phyloP scores from a whole-genome alignment of 2,888 invertebrate species.

The Fabriciana adippe region DNA sequence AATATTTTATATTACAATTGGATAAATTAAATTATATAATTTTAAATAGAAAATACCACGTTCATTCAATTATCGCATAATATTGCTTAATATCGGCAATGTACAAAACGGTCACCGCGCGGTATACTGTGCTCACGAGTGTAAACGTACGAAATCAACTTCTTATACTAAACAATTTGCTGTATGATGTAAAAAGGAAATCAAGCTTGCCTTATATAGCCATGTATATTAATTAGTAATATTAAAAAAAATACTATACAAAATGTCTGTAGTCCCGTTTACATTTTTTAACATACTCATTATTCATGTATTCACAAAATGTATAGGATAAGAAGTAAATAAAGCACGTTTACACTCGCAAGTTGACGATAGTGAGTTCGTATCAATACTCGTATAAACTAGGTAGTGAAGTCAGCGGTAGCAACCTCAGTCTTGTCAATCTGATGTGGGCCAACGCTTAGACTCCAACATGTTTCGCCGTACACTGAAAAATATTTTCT shows the following conservation, averaged over 20 bases:
- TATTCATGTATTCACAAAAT: not conserved
- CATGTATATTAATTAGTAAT: slow-evolving; percentile 6
- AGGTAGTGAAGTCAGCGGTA: slow-evolving; percentile 70
- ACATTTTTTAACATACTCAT: slow-evolving; percentile 3
- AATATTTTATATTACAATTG: slow-evolving; percentile 14
- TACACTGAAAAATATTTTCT: slow-evolving; percentile 52
- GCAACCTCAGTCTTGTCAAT: slow-evolving; percentile 79
- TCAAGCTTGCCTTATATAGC: not conserved
- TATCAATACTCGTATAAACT: slow-evolving; percentile 68
- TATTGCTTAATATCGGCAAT: slow-evolving; percentile 49
- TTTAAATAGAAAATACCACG: slow-evolving; percentile 34
- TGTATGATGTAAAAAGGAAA: slow-evolving; percentile 7
- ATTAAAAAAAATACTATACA: slow-evolving; percentile 1
- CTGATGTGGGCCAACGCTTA: slow-evolving; percentile 70
- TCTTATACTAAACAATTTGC: slow-evolving; percentile 5
- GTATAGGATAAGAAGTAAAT: slow-evolving; percentile 5
- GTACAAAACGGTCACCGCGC: slow-evolving; percentile 56
- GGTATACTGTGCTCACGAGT: slow-evolving; percentile 45
- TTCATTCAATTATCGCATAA: slow-evolving; percentile 18
- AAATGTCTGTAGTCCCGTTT: slow-evolving; percentile 8
- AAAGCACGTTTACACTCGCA: slow-evolving; percentile 8
- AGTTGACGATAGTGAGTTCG: slow-evolving; percentile 43
- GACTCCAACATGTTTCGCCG: slow-evolving; percentile 49
- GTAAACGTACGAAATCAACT: slow-evolving; percentile 8
- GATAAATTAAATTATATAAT: slow-evolving; percentile 2